These are phyloP conservation scores for Corythoichthys haematopterus DNA, from an alignment of 2,113 vertebrate species.

Conservation along the genomic window DNA sequence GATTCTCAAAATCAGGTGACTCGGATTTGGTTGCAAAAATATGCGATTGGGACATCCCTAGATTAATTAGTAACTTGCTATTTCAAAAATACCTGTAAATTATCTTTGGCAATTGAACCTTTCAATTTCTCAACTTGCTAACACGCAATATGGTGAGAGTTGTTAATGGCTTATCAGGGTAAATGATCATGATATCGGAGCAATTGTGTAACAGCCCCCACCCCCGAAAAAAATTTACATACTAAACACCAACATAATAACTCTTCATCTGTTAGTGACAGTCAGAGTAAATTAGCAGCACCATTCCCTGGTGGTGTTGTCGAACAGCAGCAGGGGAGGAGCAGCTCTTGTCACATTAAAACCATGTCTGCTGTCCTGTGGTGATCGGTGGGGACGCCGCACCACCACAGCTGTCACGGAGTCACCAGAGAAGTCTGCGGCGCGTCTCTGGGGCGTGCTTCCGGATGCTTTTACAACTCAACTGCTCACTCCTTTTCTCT, in stretches of 20 bases:
- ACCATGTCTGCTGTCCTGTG: conserved; percentile 33
- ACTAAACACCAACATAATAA: conserved; percentile 39
- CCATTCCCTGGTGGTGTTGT: conserved; percentile 48
- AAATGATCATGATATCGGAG: conserved; percentile 35
- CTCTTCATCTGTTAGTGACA: conserved; percentile 38
- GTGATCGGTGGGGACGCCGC: conserved; percentile 36
- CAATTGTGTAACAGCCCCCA: conserved; percentile 28
- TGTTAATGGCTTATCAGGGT: conserved; percentile 38
- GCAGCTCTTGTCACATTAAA: conserved; percentile 56
- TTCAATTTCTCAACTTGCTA: not conserved
- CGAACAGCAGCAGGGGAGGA: conserved; percentile 34
- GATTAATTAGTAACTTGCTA: not conserved
- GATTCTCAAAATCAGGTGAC: too few species aligned
- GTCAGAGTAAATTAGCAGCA: conserved; percentile 49
- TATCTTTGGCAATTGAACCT: not conserved
- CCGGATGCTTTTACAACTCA: conserved; percentile 21
- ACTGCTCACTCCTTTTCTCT: conserved; percentile 30
- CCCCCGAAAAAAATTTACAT: conserved; percentile 25
- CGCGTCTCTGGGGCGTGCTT: conserved; percentile 18
- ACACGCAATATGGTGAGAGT: conserved; percentile 8
- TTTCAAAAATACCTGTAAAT: not conserved
- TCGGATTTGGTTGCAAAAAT: too few species aligned
- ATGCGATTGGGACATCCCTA: too few species aligned
- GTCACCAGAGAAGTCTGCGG: conserved; percentile 49
- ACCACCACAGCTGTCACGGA: conserved; percentile 56